phyloP scores from a whole-genome alignment of 2,113 vertebrate species.

The Pituophis catenifer region DNA sequence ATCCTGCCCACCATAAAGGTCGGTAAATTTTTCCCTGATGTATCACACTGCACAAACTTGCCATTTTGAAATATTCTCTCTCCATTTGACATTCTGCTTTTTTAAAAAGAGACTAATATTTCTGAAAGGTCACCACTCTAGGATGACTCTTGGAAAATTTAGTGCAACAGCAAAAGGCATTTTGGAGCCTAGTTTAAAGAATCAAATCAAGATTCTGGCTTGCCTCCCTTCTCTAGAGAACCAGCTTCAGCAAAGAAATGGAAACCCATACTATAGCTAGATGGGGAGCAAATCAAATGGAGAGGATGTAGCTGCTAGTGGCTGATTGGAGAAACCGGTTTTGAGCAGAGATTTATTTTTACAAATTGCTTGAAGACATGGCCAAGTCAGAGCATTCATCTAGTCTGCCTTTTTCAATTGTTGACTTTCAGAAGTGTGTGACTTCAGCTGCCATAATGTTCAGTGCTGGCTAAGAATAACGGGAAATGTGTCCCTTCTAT shows the following conservation, averaged over 20 bases:
- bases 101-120: constrained; percentile 7
- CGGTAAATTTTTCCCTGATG: neutral
- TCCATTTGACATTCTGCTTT: constrained; percentile 1
- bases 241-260: neutral
- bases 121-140: constrained; percentile 9
- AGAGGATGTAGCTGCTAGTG: neutral
- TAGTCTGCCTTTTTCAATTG: neutral
- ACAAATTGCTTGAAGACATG: neutral
- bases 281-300: neutral
- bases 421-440: neutral
- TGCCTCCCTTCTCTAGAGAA: neutral
- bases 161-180: neutral
- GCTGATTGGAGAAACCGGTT: neutral
- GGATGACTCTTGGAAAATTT: neutral
- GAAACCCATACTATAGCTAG: neutral
- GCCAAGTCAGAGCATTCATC: neutral
- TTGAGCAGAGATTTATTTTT: neutral
- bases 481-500: neutral
- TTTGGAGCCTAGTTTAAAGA: neutral
- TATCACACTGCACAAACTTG: constrained; percentile 13
- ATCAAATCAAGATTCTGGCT: neutral
- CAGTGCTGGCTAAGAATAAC: neutral
- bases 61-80: constrained; percentile 13
- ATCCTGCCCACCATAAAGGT: neutral
- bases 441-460: neutral